Percentiles rank a stretch among this genome's conserved stretches.
Evolutionary conservation across 1,140 invertebrate genomes (phyloP).

Genomic region (Drosophila malerkotliana): DNA sequence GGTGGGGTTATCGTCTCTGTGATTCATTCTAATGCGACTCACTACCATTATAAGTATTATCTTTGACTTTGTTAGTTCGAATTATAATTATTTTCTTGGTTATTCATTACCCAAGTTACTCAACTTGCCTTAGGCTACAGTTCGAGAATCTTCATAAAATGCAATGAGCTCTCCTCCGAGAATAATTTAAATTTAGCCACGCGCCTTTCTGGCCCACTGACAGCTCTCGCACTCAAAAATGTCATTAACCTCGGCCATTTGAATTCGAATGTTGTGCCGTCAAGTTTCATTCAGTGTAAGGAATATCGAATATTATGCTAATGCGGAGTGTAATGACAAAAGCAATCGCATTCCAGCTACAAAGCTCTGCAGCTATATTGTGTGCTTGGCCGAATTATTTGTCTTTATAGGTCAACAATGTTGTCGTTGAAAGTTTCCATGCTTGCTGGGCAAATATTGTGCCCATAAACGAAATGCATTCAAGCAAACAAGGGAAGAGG

Average conservation of each 20-base stretch:
- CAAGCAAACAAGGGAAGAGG: constrained; percentile 22
- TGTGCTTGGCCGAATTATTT: constrained; percentile 45
- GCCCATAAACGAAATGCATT: constrained; percentile 35
- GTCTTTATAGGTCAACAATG: constrained; percentile 47
- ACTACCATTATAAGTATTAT: no score
- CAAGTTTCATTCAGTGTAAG: constrained; percentile 45
- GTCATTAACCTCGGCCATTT: constrained; percentile 69
- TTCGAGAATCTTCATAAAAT: constrained; percentile 21
- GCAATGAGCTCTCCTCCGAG: constrained; percentile 25
- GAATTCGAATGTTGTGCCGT: constrained; percentile 40
- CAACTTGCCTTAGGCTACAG: neutral
- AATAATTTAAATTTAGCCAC: constrained; percentile 61
- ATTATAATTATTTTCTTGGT: no score
- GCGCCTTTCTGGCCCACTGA: constrained; percentile 49
- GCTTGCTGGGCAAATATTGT: constrained; percentile 33
- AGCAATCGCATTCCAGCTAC: constrained; percentile 4
- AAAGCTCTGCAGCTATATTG: neutral
- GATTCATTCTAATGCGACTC: no score
- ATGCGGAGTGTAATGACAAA: constrained; percentile 42
- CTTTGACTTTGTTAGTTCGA: no score
- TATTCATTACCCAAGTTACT: neutral
- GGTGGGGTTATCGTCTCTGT: no score
- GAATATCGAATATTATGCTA: constrained; percentile 45
- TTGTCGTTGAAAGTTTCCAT: constrained; percentile 27
- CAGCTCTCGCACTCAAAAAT: constrained; percentile 38